These are phyloP conservation scores for Palythoa grandis DNA, from an alignment of 92 coral and sea anemone genomes.

Conservation along the genomic window DNA sequence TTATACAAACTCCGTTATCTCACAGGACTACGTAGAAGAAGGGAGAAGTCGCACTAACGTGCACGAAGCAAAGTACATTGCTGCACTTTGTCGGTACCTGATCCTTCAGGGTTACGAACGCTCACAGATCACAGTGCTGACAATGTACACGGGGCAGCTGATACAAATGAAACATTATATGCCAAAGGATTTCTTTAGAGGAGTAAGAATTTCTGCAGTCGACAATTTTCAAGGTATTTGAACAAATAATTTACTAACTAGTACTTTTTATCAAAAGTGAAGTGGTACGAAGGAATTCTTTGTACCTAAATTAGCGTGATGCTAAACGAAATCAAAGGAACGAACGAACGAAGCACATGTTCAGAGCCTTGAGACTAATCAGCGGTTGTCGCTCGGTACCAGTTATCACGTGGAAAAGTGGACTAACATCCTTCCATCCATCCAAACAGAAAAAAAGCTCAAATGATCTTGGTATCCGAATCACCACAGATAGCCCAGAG, in stretches of 20 bases:
- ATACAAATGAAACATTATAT: conserved; percentile 79
- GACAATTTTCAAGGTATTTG: conserved; percentile 89
- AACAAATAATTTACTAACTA: neutral
- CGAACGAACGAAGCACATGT: too few species aligned
- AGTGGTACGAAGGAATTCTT: neutral
- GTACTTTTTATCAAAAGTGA: neutral
- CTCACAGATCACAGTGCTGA: conserved; percentile 82
- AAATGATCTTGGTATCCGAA: too few species aligned
- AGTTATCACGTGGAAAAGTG: too few species aligned
- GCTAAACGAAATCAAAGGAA: too few species aligned
- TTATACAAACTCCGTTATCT: neutral
- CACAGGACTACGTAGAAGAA: conserved; percentile 82
- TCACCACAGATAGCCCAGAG: too few species aligned
- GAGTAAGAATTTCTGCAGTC: conserved; percentile 91
- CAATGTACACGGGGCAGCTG: conserved; percentile 96
- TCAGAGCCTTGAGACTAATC: too few species aligned
- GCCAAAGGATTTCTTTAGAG: conserved; percentile 78
- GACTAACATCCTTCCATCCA: too few species aligned
- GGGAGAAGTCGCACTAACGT: conserved; percentile 86
- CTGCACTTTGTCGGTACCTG: conserved; percentile 88
- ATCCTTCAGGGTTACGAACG: conserved; percentile 90
- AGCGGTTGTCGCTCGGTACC: too few species aligned
- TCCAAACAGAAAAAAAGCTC: too few species aligned
- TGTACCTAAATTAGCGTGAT: too few species aligned
- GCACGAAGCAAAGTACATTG: conserved; percentile 92